Evolutionary conservation across 1,140 invertebrate species (phyloP).

Genomic region (Chionoecetes opilio): DNA sequence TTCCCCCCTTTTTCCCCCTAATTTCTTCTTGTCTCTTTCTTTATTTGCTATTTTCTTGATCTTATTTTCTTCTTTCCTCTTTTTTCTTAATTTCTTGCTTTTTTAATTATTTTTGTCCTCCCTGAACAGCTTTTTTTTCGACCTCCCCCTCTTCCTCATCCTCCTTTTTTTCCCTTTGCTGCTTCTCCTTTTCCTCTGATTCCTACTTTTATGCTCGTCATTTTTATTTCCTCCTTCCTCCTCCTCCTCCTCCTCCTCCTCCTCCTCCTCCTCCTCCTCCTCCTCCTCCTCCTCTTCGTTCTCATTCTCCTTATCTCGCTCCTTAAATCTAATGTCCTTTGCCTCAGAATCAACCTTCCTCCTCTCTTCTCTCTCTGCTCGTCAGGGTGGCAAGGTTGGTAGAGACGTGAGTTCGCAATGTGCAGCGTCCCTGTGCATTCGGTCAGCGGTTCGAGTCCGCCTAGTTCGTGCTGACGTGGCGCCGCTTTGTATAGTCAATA

Average conservation of each 20-base stretch:
- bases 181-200: not conserved
- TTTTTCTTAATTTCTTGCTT: not conserved
- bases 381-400: no score
- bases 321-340: not conserved
- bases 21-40: no score
- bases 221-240: not conserved
- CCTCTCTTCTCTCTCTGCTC: not conserved
- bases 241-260: not conserved
- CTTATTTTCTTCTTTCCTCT: not conserved
- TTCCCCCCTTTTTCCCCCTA: no score
- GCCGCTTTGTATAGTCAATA: no score
- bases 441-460: no score
- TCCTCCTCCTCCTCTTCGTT: not conserved
- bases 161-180: not conserved
- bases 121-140: not conserved
- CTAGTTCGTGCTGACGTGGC: no score
- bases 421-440: no score
- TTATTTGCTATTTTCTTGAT: not conserved
- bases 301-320: not conserved
- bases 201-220: not conserved
- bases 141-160: not conserved
- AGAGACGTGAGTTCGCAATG: no score
- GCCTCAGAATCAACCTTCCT: not conserved
- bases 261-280: slow-evolving; percentile 16
- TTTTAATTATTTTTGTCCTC: no score